Evolutionary conservation across 2,888 invertebrate genomes (phyloP), one percentile per base, ranked within the genome.

Genomic region (Epinotia ramella): DNA sequence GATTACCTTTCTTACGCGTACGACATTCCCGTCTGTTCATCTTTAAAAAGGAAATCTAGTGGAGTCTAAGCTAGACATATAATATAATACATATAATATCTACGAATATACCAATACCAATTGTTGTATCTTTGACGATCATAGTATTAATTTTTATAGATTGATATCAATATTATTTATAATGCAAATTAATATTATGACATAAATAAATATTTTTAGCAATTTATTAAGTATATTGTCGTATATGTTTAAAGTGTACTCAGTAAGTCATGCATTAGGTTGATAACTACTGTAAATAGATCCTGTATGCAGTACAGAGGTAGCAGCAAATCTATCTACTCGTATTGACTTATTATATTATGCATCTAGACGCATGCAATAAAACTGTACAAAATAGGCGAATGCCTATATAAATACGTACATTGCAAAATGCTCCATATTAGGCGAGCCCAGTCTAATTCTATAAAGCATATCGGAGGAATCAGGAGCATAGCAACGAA

Each of bases 321-420:
- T 59, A 60, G 49, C 59, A 11, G 12, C 20, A 12, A 24, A 24
- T 59, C 28, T 33, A 33, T 5, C 28, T 16, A 62, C n/a, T 53
- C 16, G 4, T 24, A 7, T n/a, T 62, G 62, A 62, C 16, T 28
- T 62, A 16, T 28, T 33, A n/a, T 24, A 16, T 62, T 62, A 62
- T 62, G 28, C 16, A 33, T 20, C 44, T 63, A 44, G 63, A 33
- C n/a, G 33, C 40, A 63, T 20, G 63, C 63, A 63, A 44, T 63
- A 44, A 44, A 44, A 44, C 44, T 44, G 4, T 12, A 44, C 40
- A 12, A 12, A 63, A 63, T 40, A 18, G n/a, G 62, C 62, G 11
- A 62, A 62, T n/a, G 62, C 33, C 59, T n/a, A 59, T 24, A 24
- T 62, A 16, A n/a, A 16, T n/a, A 28, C 16, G n/a, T 33, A 18